phyloP scores from a whole-genome alignment of 2,113 vertebrate species.

The Ascaphus truei region DNA sequence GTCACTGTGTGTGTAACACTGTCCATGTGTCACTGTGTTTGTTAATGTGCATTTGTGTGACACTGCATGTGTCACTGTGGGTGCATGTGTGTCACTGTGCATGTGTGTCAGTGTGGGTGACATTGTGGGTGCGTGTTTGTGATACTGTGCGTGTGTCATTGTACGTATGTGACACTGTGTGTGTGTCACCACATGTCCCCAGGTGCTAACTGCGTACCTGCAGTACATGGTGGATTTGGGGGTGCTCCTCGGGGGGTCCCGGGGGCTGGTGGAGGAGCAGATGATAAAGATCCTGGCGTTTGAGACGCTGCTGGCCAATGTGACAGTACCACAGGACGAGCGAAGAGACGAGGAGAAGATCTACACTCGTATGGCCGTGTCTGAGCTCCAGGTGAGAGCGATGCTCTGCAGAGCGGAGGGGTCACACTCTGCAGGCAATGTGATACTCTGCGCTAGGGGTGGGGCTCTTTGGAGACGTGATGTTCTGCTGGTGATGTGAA shows the following conservation, averaged over 20 bases:
- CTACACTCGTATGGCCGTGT: conserved; percentile 88
- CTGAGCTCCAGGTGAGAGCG: conserved; percentile 87
- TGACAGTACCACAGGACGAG: conserved; percentile 92
- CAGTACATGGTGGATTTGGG: conserved; percentile 97
- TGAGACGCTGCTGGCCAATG: conserved; percentile 83
- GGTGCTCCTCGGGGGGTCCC: conserved; percentile 74
- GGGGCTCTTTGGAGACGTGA: too few species aligned
- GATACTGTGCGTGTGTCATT: neutral
- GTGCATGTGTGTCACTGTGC: too few species aligned
- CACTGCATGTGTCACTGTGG: neutral
- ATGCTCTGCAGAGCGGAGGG: too few species aligned
- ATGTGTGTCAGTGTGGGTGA: too few species aligned
- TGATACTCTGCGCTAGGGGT: too few species aligned
- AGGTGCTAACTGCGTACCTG: conserved; percentile 87
- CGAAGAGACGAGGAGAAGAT: conserved; percentile 92
- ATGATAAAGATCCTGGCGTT: conserved; percentile 91
- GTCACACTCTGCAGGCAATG: too few species aligned
- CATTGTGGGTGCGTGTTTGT: neutral
- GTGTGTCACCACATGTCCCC: neutral
- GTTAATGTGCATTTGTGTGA: conserved; percentile 52
- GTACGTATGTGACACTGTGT: neutral
- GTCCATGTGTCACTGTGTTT: neutral
- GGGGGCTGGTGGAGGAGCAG: conserved; percentile 64
- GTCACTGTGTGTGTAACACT: too few species aligned
- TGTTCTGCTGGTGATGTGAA: too few species aligned